Conservation (phyloP, 1,140 invertebrate genomes). For the Colletes latitarsis region DNA sequence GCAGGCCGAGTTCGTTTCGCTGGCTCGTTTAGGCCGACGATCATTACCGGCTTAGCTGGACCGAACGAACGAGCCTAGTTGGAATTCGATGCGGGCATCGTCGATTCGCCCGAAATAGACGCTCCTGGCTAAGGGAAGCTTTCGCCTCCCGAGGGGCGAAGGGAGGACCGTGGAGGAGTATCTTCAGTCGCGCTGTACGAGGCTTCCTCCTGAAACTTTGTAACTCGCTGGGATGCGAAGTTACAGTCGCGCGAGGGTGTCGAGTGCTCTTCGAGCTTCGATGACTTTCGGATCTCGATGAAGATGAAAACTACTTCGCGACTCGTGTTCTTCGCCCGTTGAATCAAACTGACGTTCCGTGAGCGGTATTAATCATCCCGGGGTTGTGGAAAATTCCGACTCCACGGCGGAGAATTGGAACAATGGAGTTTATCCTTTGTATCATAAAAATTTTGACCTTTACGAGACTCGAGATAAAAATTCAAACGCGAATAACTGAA, state of each 20-base stretch:
- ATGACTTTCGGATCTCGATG: background rate
- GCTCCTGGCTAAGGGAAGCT: background rate
- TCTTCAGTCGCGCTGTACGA: background rate
- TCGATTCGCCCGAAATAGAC: background rate
- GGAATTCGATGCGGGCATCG: background rate
- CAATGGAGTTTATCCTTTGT: too few relatives aligned
- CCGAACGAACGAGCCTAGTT: background rate
- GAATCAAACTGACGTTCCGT: background rate
- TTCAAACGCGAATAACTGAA: too few relatives aligned
- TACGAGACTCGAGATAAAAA: too few relatives aligned
- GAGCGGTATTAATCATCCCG: background rate
- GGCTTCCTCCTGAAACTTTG: background rate
- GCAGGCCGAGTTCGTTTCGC: too few relatives aligned
- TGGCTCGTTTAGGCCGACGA: too few relatives aligned
- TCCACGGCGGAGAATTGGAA: background rate
- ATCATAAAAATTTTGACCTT: too few relatives aligned
- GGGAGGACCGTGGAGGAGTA: background rate
- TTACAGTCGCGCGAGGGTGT: background rate
- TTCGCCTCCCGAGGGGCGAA: too few relatives aligned
- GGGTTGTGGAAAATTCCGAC: background rate
- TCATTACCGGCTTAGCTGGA: too few relatives aligned
- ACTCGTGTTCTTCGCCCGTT: background rate
- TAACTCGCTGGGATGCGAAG: conserved; percentile 5
- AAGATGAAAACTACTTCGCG: conserved; percentile 4
- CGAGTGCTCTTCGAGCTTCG: background rate